These are phyloP conservation scores for Drosophila kambysellisi DNA, from an alignment of 2,888 invertebrate species.

Conservation along the genomic window DNA sequence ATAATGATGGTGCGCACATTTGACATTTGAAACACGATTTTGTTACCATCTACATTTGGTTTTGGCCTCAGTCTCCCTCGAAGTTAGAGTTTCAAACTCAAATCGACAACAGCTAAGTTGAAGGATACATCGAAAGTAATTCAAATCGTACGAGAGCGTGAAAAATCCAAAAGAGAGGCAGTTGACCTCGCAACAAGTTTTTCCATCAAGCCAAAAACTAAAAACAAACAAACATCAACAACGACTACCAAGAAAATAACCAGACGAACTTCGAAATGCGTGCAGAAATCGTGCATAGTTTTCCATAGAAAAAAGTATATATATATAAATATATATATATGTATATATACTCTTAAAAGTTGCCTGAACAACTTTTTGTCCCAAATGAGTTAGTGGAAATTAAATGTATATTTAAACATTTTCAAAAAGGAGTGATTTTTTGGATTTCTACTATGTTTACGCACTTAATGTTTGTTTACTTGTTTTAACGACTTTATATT, in stretches of 20 bases:
- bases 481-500: background rate
- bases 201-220: conserved; percentile 53
- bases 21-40: conserved; percentile 78
- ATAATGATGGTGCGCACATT: conserved; percentile 50
- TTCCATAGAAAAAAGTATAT: conserved; percentile 27
- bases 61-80: conserved; percentile 47
- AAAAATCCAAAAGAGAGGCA: conserved; percentile 72
- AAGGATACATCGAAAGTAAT: conserved; percentile 75
- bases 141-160: conserved; percentile 59
- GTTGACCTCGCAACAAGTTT: conserved; percentile 78
- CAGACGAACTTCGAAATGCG: conserved; percentile 69
- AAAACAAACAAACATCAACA: conserved; percentile 13
- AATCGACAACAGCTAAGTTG: conserved; percentile 61
- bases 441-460: background rate
- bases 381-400: conserved; percentile 3
- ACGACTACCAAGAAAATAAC: conserved; percentile 24
- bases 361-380: conserved; percentile 56
- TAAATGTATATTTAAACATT: background rate
- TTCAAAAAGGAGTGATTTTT: background rate
- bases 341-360: conserved; percentile 37
- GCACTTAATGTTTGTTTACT: background rate
- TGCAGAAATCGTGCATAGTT: conserved; percentile 66
- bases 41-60: conserved; percentile 50
- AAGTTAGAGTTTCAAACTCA: conserved; percentile 29
- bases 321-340: conserved; percentile 3